Evolutionary conservation across 1,140 invertebrate species (phyloP).

Genomic region (Fopius arisanus): DNA sequence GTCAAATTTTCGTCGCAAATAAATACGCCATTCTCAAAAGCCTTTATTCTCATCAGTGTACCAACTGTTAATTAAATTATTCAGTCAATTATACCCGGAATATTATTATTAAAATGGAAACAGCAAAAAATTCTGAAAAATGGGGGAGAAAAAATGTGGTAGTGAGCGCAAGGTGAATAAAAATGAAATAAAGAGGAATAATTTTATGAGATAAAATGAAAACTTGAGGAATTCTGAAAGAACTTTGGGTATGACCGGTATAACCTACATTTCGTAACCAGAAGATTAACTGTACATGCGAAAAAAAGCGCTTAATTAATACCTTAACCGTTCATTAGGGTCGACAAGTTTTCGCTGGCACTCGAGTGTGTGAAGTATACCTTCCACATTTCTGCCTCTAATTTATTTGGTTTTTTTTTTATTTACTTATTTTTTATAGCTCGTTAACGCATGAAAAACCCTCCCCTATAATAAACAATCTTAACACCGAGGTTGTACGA

Average conservation of each 20-base stretch:
- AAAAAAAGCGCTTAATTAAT: constrained; percentile 8
- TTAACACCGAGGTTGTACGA: background rate
- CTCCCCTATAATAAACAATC: background rate
- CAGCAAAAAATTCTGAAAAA: no score
- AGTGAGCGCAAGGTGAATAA: no score
- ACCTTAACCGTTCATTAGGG: constrained; percentile 14
- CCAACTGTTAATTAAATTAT: no score
- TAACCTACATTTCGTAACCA: constrained; percentile 1
- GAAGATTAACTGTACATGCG: background rate
- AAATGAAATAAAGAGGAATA: background rate
- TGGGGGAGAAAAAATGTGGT: no score
- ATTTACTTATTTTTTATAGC: background rate
- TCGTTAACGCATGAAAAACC: background rate
- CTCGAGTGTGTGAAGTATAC: background rate
- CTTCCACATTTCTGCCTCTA: background rate
- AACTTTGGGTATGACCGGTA: background rate
- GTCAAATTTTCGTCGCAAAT: no score
- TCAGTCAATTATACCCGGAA: no score
- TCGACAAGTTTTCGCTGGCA: background rate
- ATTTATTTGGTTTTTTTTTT: background rate
- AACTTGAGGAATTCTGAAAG: background rate
- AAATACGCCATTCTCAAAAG: no score
- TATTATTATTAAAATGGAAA: no score
- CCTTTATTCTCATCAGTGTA: no score
- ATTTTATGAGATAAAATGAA: background rate